Evolutionary conservation across 1,140 invertebrate species (phyloP), one percentile per base, ranked within the genome.

Genomic region (Nomia melanderi): DNA sequence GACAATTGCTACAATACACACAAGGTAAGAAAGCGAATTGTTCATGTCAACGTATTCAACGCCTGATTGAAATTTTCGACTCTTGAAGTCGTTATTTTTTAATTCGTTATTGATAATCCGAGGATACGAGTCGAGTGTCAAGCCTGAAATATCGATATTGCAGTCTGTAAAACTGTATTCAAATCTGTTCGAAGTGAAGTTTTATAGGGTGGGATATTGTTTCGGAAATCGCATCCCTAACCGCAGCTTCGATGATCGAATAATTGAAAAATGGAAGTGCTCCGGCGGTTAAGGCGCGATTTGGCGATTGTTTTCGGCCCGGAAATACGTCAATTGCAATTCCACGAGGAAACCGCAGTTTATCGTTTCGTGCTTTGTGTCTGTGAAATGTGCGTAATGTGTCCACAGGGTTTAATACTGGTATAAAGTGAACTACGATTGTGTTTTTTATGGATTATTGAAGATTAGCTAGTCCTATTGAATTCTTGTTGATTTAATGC

Each of bases 261-360:
- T 65, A 63, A 72, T 78, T 73, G 62, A 78, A 65, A 44, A 53
- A 31, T 66, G 75, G 67, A 64, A 78, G 67, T 56, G 14, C 39
- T 44, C 41, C 39, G 70, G 41, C 59, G 56, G 47, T 39, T 41
- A 71, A 78, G 29, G 67, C 47, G 41, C 57, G 36, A 78, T 78
- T 72, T 57, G 36, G 27, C 50, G 23, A 72, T 73, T 78, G 44
- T 78, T 73, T 70, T 76, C 39, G 64, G 33, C 25, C 44, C 72
- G 60, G 59, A 70, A 62, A 73, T 54, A 54, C 71, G 44, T 65
- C 47, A 65, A 73, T 73, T 73, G 31, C 44, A 54, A 65, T 73
- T 65, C 41, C 31, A 33, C 31, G 17, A 25, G 44, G 54, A 73
- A 73, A 73, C 41, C 70, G 70, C 29, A 7, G 12, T 53, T 73